Conservation (phyloP, 1,140 invertebrate species). For the Heliconius melpomene region DNA sequence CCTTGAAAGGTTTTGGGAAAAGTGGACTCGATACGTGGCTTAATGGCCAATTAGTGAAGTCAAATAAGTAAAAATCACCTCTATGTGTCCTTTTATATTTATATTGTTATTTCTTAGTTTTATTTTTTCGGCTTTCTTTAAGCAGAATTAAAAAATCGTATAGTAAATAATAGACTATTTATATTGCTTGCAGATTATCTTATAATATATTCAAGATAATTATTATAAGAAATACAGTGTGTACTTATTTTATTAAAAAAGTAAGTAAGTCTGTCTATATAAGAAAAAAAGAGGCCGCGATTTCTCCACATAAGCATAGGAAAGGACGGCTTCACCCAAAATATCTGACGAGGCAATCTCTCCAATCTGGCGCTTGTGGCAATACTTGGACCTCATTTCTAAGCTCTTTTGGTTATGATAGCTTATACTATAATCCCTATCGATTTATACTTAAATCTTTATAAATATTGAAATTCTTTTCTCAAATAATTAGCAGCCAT, state of each 20-base stretch:
- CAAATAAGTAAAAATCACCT: slow-evolving; percentile 20
- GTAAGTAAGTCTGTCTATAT: not conserved
- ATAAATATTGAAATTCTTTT: too few relatives aligned
- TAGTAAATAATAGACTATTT: too few relatives aligned
- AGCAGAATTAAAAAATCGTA: too few relatives aligned
- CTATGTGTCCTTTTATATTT: not conserved
- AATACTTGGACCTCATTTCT: slow-evolving; percentile 5
- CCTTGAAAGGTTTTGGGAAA: slow-evolving; percentile 23
- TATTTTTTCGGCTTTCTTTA: not conserved
- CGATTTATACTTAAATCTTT: not conserved
- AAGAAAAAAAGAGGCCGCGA: not conserved
- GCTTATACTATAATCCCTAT: not conserved
- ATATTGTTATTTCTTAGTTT: too few relatives aligned
- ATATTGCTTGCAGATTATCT: too few relatives aligned
- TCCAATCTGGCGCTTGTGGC: slow-evolving; percentile 2
- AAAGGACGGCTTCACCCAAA: slow-evolving; percentile 6
- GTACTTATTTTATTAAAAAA: not conserved
- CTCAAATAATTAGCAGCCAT: too few relatives aligned
- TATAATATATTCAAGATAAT: too few relatives aligned
- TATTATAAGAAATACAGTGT: not conserved
- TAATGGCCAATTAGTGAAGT: slow-evolving; percentile 29
- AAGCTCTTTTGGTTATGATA: not conserved
- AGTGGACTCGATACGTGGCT: slow-evolving; percentile 16
- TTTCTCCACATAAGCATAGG: not conserved
- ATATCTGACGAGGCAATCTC: not conserved